Evolutionary conservation across 2,797 vertebrate genomes (phyloP), one percentile per base, ranked within the genome.

Genomic region (Lutjanus argentimaculatus): DNA sequence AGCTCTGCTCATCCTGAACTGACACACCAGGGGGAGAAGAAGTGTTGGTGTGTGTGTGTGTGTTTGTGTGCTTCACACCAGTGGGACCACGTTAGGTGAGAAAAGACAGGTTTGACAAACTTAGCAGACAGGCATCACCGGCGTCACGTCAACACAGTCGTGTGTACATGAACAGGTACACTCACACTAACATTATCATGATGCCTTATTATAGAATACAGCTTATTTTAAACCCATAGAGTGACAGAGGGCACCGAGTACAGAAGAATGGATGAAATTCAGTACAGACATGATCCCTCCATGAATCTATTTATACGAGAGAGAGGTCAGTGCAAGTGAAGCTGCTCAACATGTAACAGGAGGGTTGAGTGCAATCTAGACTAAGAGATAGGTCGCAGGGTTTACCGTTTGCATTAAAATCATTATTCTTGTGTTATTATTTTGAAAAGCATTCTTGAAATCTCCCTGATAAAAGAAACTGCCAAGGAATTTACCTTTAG

Each of bases 101-200:
- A 73, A 64, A 53, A 70, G 11, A 66, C 21, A 66, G 52, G 30
- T 55, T 64, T 70, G 59, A 63, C 4, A 45, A 64, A 81, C 17
- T 68, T 56, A 65, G 51, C 19, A 19, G 25, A 66, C 11, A 64
- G 65, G 19, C 15, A 19, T 22, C 14, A 8, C 51, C 16, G 9
- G 36, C 42, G 63, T 65, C 22, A 49, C 15, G 0, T 49, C 16
- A 55, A 13, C 13, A 17, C 17, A 1, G 8, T 30, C 17, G 43
- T 12, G 58, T 12, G 58, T 63, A 30, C 19, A 36, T 36, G 25
- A 11, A 17, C 22, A 72, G 52, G 22, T n/a, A 36, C 61, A 45
- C 45, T 57, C 49, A 46, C 16, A 15, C n/a, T 21, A 7, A 52
- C n/a, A 19, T n/a, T 8, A 25, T 72, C 57, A 17, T 36, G 25